These are phyloP conservation scores for Yasuhikotakia modesta DNA, from an alignment of 2,797 vertebrate species.

Conservation along the genomic window DNA sequence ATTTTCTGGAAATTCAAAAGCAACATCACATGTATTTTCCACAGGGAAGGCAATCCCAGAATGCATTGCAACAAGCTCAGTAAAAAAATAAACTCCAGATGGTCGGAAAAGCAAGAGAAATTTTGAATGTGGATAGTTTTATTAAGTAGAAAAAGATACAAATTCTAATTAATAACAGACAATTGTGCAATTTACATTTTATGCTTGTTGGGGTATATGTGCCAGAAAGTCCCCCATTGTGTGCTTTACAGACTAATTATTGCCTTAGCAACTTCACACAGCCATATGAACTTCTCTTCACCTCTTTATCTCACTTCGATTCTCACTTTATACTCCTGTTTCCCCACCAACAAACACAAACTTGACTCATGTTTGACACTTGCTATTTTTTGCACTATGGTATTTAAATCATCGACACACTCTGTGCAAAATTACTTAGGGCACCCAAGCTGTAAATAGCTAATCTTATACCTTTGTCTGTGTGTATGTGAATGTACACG, in stretches of 20 bases:
- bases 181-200: no score
- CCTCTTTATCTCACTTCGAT: neutral
- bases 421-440: conserved; percentile 12
- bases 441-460: conserved; percentile 4
- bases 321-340: neutral
- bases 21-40: neutral
- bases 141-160: neutral
- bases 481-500: conserved; percentile 24
- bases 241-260: no score
- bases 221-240: no score
- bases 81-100: neutral
- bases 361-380: conserved; percentile 15
- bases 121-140: neutral
- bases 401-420: conserved; percentile 43
- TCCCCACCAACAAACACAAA: conserved; percentile 1
- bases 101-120: neutral
- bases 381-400: conserved; percentile 1
- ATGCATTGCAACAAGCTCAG: neutral
- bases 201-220: no score
- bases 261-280: neutral
- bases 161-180: no score
- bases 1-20: neutral
- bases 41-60: neutral
- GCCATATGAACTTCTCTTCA: neutral
- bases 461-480: conserved; percentile 6